Base-by-base conservation (phyloP, 2,797 vertebrate genomes). In the Scolopax bukidnonensis region DNA sequence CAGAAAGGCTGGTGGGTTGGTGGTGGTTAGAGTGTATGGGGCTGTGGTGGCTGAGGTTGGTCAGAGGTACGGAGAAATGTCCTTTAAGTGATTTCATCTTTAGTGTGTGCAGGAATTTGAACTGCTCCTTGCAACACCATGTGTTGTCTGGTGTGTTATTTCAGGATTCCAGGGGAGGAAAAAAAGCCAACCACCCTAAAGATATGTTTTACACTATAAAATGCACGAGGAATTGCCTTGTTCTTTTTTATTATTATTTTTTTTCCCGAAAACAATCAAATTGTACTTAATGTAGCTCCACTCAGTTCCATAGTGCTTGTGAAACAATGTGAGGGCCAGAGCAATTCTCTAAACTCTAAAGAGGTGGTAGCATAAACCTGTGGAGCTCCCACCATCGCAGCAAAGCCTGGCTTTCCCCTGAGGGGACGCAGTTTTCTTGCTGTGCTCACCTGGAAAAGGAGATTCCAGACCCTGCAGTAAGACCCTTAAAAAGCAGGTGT, bases 401-500 rank as follows among this genome's bases (percentile, higher is more conserved):
- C 23, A 67, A n/a, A 78, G 56, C 40, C 40, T n/a, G n/a, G 27
- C 18, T 75, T 81, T 50, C 24, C 60, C 2, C 0, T 11, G 43
- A 38, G 43, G 23, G 50, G 30, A 36, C 0, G 1, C 43, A 82
- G 18, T 16, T n/a, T 77, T 40, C 56, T 43, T 2, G 0, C 50
- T 50, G 21, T 14, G 9, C 27, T 80, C 21, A 45, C 40, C 64
- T 77, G 61, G 90, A 80, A 45, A 60, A 76, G 36, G 10, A 38
- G 50, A 43, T 54, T 16, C 36, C 1, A 3, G 6, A 45, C 17
- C 33, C 60, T 5, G 1, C 43, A n/a, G 40, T 4, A 1, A 21
- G 10, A 14, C 67, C 32, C 20, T 71, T 25, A 48, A 32, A 45
- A 43, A 30, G 38, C 53, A 51, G 28, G n/a, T 7, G 10, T 27